phyloP scores from a whole-genome alignment of 2,113 vertebrate genomes.

The Carassius gibelio region DNA sequence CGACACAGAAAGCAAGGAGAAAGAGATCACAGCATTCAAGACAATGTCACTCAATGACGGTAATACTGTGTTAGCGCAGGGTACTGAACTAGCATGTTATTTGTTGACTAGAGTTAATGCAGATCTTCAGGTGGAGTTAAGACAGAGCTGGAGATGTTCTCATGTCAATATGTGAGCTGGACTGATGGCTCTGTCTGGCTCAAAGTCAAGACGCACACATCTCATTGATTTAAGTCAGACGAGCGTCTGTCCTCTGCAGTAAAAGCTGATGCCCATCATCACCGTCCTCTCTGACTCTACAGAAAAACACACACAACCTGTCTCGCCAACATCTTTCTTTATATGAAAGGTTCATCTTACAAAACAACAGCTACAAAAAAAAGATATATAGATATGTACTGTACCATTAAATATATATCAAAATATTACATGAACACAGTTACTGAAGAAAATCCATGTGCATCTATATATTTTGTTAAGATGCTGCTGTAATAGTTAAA shows the following conservation, averaged over 20 bases:
- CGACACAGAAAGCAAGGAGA: slow-evolving; percentile 32
- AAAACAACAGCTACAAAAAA: not conserved
- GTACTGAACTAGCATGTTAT: no score
- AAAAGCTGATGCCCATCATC: slow-evolving; percentile 15
- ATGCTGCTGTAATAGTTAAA: not conserved
- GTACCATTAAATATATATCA: no score
- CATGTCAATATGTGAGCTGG: slow-evolving; percentile 7
- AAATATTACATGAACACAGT: not conserved
- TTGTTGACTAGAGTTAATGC: no score
- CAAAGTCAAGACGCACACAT: slow-evolving; percentile 7
- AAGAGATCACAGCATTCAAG: not conserved
- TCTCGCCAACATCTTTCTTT: not conserved
- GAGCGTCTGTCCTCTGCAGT: not conserved
- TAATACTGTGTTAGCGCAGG: no score
- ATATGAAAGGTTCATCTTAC: not conserved
- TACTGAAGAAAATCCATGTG: not conserved
- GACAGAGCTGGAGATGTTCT: not conserved
- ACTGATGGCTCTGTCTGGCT: slow-evolving; percentile 18
- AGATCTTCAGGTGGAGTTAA: no score
- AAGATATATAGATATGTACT: no score
- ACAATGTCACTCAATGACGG: not conserved
- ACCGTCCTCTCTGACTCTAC: not conserved
- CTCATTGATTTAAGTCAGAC: slow-evolving; percentile 46
- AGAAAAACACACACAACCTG: not conserved
- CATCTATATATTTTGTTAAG: not conserved